Percentiles rank a stretch among this genome's conserved stretches.
phyloP scores from a whole-genome alignment of 2,113 vertebrate species.

The Solea senegalensis region DNA sequence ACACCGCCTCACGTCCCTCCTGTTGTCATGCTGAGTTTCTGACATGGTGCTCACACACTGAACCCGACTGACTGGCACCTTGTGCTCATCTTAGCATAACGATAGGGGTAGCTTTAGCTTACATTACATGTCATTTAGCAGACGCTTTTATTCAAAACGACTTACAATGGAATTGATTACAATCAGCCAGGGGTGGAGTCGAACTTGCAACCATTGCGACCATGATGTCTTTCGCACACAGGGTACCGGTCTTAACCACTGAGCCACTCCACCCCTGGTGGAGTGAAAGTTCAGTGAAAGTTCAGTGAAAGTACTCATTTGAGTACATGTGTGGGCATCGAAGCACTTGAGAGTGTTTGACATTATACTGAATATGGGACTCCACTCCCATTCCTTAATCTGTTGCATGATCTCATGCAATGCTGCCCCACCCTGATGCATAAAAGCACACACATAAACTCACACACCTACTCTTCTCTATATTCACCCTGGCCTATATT shows the following conservation, averaged over 20 bases:
- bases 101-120: neutral
- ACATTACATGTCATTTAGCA: too few relatives aligned
- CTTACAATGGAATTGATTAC: too few relatives aligned
- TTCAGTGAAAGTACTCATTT: neutral
- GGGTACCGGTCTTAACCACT: too few relatives aligned
- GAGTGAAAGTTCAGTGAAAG: neutral
- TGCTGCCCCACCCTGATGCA: slow-evolving; percentile 56
- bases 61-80: slow-evolving; percentile 67
- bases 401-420: slow-evolving; percentile 59
- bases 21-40: slow-evolving; percentile 52
- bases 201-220: too few relatives aligned
- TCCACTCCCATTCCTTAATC: slow-evolving; percentile 61
- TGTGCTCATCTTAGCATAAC: slow-evolving; percentile 49
- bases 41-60: slow-evolving; percentile 29
- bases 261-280: too few relatives aligned
- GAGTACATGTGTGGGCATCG: slow-evolving; percentile 2
- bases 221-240: too few relatives aligned
- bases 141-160: too few relatives aligned
- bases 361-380: slow-evolving; percentile 33
- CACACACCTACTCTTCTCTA: slow-evolving; percentile 35
- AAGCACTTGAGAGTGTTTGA: slow-evolving; percentile 28
- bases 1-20: slow-evolving; percentile 3
- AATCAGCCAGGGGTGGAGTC: too few relatives aligned
- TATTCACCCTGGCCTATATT: slow-evolving; percentile 42
- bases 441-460: slow-evolving; percentile 46